Conservation (phyloP, 2,113 vertebrate genomes). For the Turdus rufiventris region DNA sequence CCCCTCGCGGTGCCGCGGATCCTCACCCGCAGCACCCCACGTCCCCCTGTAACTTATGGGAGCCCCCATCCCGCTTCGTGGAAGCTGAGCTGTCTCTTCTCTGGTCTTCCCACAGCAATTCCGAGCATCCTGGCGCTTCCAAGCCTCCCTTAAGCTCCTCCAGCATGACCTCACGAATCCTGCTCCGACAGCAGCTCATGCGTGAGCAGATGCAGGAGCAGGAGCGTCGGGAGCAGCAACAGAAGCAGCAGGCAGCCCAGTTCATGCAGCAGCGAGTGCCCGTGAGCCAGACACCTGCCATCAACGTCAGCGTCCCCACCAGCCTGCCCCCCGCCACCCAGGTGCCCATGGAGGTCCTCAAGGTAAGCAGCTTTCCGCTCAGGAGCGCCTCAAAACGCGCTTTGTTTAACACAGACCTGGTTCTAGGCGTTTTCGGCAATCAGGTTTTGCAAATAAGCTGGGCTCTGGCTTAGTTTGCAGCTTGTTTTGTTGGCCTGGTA, state of each 20-base stretch:
- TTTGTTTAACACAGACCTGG: neutral
- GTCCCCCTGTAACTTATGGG: neutral
- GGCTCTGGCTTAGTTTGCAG: neutral
- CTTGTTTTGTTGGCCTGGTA: neutral
- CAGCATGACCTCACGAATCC: constrained; percentile 83
- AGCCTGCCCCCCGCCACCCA: constrained; percentile 81
- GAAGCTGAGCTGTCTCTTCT: constrained; percentile 61
- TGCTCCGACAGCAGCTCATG: constrained; percentile 87
- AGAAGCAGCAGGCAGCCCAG: constrained; percentile 81
- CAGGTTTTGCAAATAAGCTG: neutral
- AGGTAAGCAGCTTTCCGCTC: constrained; percentile 73
- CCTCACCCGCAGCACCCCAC: neutral
- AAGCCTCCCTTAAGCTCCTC: constrained; percentile 86
- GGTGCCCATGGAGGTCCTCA: constrained; percentile 91
- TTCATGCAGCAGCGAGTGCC: constrained; percentile 80
- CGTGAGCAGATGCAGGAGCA: constrained; percentile 83
- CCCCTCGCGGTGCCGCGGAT: neutral
- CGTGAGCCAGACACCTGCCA: constrained; percentile 82
- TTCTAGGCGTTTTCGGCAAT: fast-evolving
- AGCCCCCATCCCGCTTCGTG: constrained; percentile 3
- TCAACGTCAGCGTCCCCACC: constrained; percentile 81
- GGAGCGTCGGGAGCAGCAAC: constrained; percentile 86
- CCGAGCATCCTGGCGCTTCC: constrained; percentile 83
- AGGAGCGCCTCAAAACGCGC: neutral
- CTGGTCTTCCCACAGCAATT: constrained; percentile 77